phyloP scores from a whole-genome alignment of 2,113 vertebrate genomes.

The Asarcornis scutulata region DNA sequence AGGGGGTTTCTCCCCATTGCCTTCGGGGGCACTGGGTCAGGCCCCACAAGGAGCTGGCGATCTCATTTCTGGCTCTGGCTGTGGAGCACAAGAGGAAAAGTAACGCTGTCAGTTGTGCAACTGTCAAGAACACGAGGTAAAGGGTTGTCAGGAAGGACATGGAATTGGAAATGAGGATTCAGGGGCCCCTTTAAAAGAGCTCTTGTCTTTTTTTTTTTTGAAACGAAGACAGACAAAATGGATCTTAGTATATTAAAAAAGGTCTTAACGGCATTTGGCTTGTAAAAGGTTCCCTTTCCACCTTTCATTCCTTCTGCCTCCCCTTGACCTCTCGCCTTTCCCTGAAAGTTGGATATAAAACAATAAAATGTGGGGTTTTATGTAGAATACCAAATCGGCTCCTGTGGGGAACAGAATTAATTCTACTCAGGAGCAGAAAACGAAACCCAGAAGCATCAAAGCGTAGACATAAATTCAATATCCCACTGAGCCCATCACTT shows the following conservation, averaged over 20 bases:
- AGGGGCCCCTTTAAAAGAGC: not conserved
- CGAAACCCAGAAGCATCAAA: constrained; percentile 63
- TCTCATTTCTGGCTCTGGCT: not conserved
- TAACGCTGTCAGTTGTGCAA: not conserved
- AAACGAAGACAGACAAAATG: constrained; percentile 8
- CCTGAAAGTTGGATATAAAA: constrained; percentile 44
- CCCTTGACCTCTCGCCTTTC: constrained; percentile 36
- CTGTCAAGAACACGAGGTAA: constrained; percentile 30
- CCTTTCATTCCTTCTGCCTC: constrained; percentile 15
- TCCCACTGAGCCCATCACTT: constrained; percentile 64
- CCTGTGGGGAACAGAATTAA: constrained; percentile 57
- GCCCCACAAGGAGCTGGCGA: accelerated
- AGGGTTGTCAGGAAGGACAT: constrained; percentile 14
- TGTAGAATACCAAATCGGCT: not conserved
- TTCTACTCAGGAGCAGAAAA: constrained; percentile 63
- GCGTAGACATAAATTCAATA: constrained; percentile 62
- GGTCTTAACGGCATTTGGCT: not conserved
- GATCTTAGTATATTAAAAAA: constrained; percentile 3
- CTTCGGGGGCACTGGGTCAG: not conserved
- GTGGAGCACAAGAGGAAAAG: not conserved
- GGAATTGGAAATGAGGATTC: constrained; percentile 58
- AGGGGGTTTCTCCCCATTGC: accelerated
- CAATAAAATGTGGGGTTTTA: not conserved
- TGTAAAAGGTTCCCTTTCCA: constrained; percentile 2
- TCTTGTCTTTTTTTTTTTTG: constrained; percentile 11